phyloP scores from a whole-genome alignment of 2,888 invertebrate genomes.

The Buathra laborator region DNA sequence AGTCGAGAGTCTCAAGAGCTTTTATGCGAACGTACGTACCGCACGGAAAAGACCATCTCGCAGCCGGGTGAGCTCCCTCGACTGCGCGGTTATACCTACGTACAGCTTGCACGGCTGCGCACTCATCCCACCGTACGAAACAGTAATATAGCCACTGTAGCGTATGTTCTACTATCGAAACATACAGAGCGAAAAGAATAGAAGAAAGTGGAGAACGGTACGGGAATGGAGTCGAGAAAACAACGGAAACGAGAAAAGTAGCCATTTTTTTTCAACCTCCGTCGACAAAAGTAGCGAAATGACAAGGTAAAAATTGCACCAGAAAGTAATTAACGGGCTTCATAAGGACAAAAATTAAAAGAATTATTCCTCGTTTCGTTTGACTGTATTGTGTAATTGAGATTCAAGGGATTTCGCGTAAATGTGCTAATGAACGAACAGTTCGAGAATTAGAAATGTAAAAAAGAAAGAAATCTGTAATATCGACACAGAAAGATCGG shows the following conservation, averaged over 20 bases:
- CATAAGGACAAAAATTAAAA: no score
- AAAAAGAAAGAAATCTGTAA: no score
- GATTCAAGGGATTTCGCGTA: no score
- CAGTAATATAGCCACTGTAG: slow-evolving; percentile 2
- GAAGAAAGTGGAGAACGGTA: slow-evolving; percentile 10
- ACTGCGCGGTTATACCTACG: slow-evolving; percentile 18
- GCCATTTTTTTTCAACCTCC: background rate
- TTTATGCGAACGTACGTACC: slow-evolving; percentile 30
- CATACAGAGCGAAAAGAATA: background rate
- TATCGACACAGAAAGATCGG: no score
- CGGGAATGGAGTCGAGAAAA: slow-evolving; percentile 5
- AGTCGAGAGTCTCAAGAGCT: slow-evolving; percentile 65
- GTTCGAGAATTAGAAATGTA: no score
- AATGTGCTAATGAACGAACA: no score
- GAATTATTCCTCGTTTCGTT: no score
- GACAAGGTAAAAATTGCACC: background rate
- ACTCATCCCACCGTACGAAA: slow-evolving; percentile 15
- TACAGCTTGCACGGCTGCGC: slow-evolving; percentile 27
- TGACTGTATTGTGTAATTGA: no score
- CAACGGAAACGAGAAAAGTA: slow-evolving; percentile 36
- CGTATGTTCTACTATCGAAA: slow-evolving; percentile 7
- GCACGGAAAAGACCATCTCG: slow-evolving; percentile 51
- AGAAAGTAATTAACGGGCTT: no score
- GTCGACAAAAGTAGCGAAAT: background rate
- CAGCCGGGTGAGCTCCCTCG: slow-evolving; percentile 28